These are phyloP conservation scores for Prunella himalayana DNA, from an alignment of 2,113 vertebrate genomes.

Conservation along the genomic window DNA sequence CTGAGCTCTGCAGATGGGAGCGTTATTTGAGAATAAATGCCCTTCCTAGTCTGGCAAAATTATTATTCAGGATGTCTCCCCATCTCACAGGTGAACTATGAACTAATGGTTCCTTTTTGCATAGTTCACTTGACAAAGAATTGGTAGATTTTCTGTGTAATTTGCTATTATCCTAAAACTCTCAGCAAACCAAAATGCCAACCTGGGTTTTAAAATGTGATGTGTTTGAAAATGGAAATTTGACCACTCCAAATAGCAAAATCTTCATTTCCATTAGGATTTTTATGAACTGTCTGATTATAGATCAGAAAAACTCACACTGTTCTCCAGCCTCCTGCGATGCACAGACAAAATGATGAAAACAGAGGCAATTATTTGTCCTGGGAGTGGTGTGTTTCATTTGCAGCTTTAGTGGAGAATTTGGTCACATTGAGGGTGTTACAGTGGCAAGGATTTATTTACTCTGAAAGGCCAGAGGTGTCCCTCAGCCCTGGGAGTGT, in stretches of 20 bases:
- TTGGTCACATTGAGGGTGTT: not conserved
- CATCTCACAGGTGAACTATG: conserved; percentile 66
- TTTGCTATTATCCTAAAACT: conserved; percentile 80
- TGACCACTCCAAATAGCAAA: conserved; percentile 78
- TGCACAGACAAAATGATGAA: conserved; percentile 48
- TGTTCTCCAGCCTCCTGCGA: conserved; percentile 51
- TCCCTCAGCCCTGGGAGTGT: not conserved
- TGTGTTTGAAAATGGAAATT: conserved; percentile 79
- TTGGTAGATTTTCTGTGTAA: conserved; percentile 77
- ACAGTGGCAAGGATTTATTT: conserved; percentile 3
- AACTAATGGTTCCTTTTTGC: conserved; percentile 67
- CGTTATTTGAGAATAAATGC: conserved; percentile 66
- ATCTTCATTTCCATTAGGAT: conserved; percentile 74
- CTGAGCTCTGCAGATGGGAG: conserved; percentile 16
- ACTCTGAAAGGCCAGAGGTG: not conserved
- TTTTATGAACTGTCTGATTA: conserved; percentile 76
- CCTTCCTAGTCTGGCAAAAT: conserved; percentile 40
- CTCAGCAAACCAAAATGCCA: conserved; percentile 78
- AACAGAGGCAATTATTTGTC: conserved; percentile 75
- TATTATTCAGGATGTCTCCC: conserved; percentile 61
- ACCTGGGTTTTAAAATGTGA: conserved; percentile 72
- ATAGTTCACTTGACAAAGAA: conserved; percentile 73
- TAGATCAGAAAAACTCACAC: conserved; percentile 64
- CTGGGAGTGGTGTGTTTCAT: conserved; percentile 54
- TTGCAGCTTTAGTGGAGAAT: conserved; percentile 5